These are phyloP conservation scores for Amblyornis subalaris DNA, from an alignment of 2,113 vertebrate species.

Conservation along the genomic window DNA sequence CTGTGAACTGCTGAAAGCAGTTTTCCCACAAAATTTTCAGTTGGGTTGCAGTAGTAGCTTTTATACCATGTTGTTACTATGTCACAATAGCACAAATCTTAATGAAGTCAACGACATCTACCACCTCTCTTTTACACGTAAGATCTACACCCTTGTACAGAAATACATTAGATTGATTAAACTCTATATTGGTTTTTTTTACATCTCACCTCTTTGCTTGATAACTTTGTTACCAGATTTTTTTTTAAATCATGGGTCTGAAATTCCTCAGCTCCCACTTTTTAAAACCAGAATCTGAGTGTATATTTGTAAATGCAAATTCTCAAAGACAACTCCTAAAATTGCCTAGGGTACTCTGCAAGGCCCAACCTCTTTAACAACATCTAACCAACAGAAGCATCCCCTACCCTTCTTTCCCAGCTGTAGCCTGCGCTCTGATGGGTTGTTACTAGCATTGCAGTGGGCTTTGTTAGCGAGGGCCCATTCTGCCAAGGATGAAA, in stretches of 20 bases:
- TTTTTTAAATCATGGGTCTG: neutral
- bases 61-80: neutral
- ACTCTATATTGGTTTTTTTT: neutral
- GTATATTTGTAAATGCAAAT: neutral
- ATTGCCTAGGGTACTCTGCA: neutral
- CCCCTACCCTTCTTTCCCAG: neutral
- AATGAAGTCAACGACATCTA: neutral
- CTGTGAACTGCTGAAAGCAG: neutral
- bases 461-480: neutral
- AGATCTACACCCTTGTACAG: neutral
- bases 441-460: neutral
- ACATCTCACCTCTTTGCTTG: neutral
- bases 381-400: neutral
- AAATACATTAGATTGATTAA: neutral
- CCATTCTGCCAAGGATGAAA: neutral
- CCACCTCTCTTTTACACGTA: neutral
- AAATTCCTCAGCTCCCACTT: neutral
- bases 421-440: neutral
- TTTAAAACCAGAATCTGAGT: neutral
- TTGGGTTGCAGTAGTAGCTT: neutral
- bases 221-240: neutral
- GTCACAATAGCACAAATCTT: neutral
- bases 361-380: neutral
- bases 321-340: neutral
- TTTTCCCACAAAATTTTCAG: neutral